Evolutionary conservation across 2,888 invertebrate genomes (phyloP), one percentile per base, ranked within the genome.

Genomic region (Heteropelma amictum): DNA sequence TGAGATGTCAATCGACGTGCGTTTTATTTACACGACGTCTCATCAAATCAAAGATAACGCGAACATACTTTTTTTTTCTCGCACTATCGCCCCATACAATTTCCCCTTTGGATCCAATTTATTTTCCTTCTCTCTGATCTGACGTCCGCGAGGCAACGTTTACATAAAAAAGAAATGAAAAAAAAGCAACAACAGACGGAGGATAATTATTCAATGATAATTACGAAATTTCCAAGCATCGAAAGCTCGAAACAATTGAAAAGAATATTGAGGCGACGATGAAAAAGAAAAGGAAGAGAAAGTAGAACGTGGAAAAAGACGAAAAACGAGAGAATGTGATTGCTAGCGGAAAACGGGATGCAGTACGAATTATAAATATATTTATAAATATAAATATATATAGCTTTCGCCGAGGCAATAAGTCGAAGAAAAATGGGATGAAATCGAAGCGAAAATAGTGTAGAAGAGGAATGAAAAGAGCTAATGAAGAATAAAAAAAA

Each of bases 191-290:
- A n/a, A 28, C 42, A 23, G 40, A 40, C 17, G 14, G n/a, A 14
- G 42, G 42, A 49, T 49, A 38, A 49, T 49, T 26, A 35, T 49
- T 33, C 49, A 14, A 63, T 26, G 35, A 63, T 3, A 35, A 49
- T 49, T 63, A 47, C 47, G 47, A 8, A 47, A n/a, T 30, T 33
- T 4, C 33, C 1, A 19, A 33, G 33, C 4, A 33, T 23, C 33
- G 61, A 30, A 23, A 10, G 14, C 33, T 23, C 21, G 35, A 45
- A 23, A 35, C 21, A n/a, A 35, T 61, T 38, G 28, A 35, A 49
- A 42, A 58, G n/a, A 23, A 35, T 17, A 23, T 33, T 49, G 33
- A 14, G 23, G 23, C 12, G 17, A 35, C 14, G 49, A 47, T 10
- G 17, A 23, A 3, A 7, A 1, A 21, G 6, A 21, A 19, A 49